These are phyloP conservation scores for Cosmia trapezina DNA, from an alignment of 2,888 invertebrate species.

Conservation along the genomic window DNA sequence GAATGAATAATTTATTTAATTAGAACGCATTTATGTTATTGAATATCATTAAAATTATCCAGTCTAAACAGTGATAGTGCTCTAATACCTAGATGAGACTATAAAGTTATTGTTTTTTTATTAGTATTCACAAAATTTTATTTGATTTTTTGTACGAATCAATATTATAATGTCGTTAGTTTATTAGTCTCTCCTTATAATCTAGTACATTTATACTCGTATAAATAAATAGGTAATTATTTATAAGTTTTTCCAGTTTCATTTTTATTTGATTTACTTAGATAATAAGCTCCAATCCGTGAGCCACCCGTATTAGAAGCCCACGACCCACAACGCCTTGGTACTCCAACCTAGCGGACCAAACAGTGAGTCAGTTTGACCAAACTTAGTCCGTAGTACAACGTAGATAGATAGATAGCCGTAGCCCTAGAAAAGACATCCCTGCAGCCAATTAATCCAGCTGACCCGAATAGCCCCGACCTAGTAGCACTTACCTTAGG, in stretches of 20 bases:
- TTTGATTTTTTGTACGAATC: conserved; percentile 11
- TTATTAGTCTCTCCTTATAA: neutral
- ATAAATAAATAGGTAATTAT: conserved; percentile 7
- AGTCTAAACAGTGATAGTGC: conserved; percentile 44
- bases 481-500: conserved; percentile 30
- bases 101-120: conserved; percentile 17
- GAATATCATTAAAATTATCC: conserved; percentile 18
- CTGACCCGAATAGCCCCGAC: conserved; percentile 5
- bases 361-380: conserved; percentile 33
- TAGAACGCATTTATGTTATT: conserved; percentile 11
- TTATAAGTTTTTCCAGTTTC: neutral
- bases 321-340: conserved; percentile 22
- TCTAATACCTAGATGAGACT: conserved; percentile 13
- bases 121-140: neutral
- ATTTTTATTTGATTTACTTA: conserved; percentile 27
- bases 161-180: neutral
- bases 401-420: conserved; percentile 36
- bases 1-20: conserved; percentile 36
- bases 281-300: neutral
- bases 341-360: conserved; percentile 13
- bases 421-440: conserved; percentile 8
- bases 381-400: conserved; percentile 19
- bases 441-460: conserved; percentile 19
- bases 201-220: conserved; percentile 3
- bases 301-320: conserved; percentile 6